Evolutionary conservation across 2,113 vertebrate species (phyloP).

Genomic region (Bungarus multicinctus): DNA sequence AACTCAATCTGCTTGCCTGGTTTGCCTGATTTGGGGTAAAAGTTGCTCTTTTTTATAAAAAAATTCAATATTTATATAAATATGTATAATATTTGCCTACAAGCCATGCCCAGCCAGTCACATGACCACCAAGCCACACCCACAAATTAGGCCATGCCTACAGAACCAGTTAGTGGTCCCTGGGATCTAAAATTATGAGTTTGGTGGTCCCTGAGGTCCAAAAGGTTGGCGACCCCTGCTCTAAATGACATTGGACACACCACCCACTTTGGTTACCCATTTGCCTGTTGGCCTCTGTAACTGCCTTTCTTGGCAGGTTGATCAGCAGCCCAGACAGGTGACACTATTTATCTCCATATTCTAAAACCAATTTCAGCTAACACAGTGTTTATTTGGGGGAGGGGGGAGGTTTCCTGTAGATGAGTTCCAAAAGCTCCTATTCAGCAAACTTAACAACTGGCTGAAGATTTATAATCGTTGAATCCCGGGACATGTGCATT

Average conservation of each 20-base stretch:
- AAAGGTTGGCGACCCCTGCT: too few species aligned
- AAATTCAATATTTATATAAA: too few species aligned
- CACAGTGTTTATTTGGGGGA: not conserved
- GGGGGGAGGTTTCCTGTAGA: not conserved
- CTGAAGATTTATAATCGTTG: not conserved
- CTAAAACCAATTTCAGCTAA: not conserved
- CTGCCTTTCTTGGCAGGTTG: not conserved
- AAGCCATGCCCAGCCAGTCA: too few species aligned
- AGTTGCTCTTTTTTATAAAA: too few species aligned
- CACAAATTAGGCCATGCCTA: too few species aligned
- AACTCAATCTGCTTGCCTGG: too few species aligned
- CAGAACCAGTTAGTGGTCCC: too few species aligned
- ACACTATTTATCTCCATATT: not conserved
- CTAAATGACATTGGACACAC: not conserved
- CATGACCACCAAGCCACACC: too few species aligned
- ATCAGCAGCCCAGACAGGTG: not conserved
- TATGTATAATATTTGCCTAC: too few species aligned
- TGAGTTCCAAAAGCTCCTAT: not conserved
- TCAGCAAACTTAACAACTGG: not conserved
- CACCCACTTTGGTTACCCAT: not conserved
- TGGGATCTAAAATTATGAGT: too few species aligned
- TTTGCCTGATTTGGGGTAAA: too few species aligned
- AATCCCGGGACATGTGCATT: not conserved
- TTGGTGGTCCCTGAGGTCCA: too few species aligned
- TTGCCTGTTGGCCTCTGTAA: not conserved